Conservation (phyloP, 2,888 invertebrate genomes). For the Acleris holmiana region DNA sequence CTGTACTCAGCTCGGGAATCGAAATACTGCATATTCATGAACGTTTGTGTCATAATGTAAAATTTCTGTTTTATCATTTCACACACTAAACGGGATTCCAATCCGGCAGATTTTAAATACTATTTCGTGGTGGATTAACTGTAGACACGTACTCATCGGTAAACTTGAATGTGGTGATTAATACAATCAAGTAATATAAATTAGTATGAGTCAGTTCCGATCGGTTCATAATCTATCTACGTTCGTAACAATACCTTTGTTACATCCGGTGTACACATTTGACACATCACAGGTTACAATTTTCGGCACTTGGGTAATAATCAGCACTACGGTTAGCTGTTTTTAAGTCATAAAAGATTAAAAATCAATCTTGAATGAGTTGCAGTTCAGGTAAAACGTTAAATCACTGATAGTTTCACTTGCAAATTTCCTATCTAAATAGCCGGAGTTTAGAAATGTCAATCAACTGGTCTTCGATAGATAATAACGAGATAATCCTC, state of each 20-base stretch:
- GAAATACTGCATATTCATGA: too few relatives aligned
- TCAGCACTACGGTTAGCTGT: neutral
- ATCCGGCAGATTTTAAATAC: too few relatives aligned
- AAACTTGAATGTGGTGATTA: too few relatives aligned
- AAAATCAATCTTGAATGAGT: slow-evolving; percentile 43
- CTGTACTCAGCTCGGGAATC: too few relatives aligned
- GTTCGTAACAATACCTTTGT: slow-evolving; percentile 32
- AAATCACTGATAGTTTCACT: slow-evolving; percentile 44
- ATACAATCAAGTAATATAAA: too few relatives aligned
- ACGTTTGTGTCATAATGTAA: too few relatives aligned
- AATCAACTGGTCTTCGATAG: slow-evolving; percentile 28
- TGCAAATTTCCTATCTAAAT: slow-evolving; percentile 44
- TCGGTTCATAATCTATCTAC: slow-evolving; percentile 14
- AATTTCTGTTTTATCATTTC: too few relatives aligned
- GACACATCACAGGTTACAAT: slow-evolving; percentile 25
- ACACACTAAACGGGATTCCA: too few relatives aligned
- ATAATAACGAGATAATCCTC: slow-evolving; percentile 34
- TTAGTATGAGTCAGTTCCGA: neutral
- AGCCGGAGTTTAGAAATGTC: slow-evolving; percentile 39
- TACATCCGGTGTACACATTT: slow-evolving; percentile 32
- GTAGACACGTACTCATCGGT: too few relatives aligned
- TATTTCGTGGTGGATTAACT: too few relatives aligned
- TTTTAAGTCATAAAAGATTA: neutral
- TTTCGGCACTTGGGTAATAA: neutral
- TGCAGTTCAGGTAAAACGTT: slow-evolving; percentile 41